Conservation (phyloP, 1,140 invertebrate species). For the Planococcus citri region DNA sequence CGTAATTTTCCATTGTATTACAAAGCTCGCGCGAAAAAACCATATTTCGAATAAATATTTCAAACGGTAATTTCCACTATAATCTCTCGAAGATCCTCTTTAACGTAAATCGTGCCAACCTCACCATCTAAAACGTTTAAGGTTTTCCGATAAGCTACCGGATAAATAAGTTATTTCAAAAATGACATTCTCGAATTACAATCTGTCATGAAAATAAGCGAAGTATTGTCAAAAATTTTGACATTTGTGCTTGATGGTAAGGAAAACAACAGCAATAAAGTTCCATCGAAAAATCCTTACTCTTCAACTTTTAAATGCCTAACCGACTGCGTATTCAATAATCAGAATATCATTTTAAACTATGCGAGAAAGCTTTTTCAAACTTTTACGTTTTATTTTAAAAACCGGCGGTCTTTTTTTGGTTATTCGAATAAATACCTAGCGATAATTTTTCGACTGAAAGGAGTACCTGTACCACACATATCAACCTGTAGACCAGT, state of each 20-base stretch:
- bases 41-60: too few species aligned
- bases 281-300: neutral
- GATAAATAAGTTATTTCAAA: constrained; percentile 4
- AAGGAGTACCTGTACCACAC: too few species aligned
- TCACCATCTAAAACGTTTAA: neutral
- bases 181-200: constrained; percentile 1
- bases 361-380: neutral
- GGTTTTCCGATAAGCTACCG: neutral
- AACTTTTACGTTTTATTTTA: neutral
- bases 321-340: neutral
- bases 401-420: too few species aligned
- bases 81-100: too few species aligned
- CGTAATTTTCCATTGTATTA: too few species aligned
- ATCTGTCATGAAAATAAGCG: neutral
- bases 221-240: constrained; percentile 4
- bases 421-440: too few species aligned
- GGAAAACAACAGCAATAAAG: neutral
- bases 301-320: neutral
- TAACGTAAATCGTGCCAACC: neutral
- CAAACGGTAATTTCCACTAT: too few species aligned
- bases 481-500: too few species aligned
- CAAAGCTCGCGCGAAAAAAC: too few species aligned
- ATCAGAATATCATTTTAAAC: neutral
- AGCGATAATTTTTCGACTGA: too few species aligned
- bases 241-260: neutral